A percentile compares a stretch with the other conserved stretches of the same genome.
These are phyloP conservation scores for Dimorphilus gyrociliatus DNA, from an alignment of 2,888 invertebrate species.

Conservation along the genomic window DNA sequence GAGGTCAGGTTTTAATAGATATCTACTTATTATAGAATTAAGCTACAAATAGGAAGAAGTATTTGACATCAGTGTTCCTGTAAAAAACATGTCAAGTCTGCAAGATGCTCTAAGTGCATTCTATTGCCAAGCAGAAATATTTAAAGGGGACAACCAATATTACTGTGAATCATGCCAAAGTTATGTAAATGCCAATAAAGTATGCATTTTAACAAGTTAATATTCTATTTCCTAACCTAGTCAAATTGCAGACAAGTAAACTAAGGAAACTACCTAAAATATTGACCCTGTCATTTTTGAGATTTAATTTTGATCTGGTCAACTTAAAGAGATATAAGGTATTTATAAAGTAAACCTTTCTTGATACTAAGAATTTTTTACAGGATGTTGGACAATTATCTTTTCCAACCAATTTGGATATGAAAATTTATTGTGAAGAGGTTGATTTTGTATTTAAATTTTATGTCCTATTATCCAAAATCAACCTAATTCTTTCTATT, in stretches of 20 bases:
- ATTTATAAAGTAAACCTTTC: not conserved
- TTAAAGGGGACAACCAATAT: conserved; percentile 36
- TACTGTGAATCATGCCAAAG: conserved; percentile 29
- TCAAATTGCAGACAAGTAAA: conserved; percentile 24
- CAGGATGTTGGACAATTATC: conserved; percentile 33
- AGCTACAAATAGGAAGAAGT: conserved; percentile 36
- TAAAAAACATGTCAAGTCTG: conserved; percentile 25
- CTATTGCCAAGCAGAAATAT: conserved; percentile 25
- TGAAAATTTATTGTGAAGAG: conserved; percentile 29
- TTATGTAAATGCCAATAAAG: conserved; percentile 35
- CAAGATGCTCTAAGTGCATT: conserved; percentile 19
- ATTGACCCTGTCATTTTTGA: conserved; percentile 33
- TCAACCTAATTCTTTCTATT: too few species aligned
- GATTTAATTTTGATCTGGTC: conserved; percentile 35
- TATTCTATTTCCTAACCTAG: not conserved
- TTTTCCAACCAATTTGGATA: conserved; percentile 31
- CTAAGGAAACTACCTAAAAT: conserved; percentile 32
- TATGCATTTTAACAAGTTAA: conserved; percentile 7
- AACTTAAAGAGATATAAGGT: conserved; percentile 32
- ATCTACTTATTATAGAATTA: too few species aligned
- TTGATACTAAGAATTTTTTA: conserved; percentile 5
- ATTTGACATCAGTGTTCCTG: conserved; percentile 30
- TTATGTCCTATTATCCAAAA: not conserved
- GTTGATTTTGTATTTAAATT: conserved; percentile 8
- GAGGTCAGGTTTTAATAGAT: conserved; percentile 30